Base-by-base conservation (phyloP, 2,888 invertebrate species). In the Rhagonycha lutea region DNA sequence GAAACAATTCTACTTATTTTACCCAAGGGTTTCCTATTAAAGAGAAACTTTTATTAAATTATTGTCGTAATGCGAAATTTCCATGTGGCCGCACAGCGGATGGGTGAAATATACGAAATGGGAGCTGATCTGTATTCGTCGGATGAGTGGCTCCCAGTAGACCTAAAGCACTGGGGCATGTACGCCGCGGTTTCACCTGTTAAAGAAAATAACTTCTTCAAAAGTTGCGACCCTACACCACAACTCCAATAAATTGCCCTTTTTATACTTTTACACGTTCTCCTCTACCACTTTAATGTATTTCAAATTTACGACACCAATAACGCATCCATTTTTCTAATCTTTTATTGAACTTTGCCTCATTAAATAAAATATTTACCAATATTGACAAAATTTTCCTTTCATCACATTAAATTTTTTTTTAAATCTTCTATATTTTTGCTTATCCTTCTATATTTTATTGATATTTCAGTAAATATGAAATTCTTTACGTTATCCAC, bases 21-120 rank as follows among this genome's bases (percentile, higher is more conserved):
- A 78, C 79, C 78, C 75, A 67, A 68, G 78, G 74, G 78, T 60
- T 67, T 73, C 32, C 72, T 70, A 78, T 76, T 78, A 79, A 80
- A 80, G 77, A 72, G 78, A 79, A 78, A 75, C 78, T 79, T 77
- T 80, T 79, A 81, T 81, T 81, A 78, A 81, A 81, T 79, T 79
- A 80, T 80, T 79, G 78, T 75, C 76, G 73, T 78, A 76, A 78
- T 72, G 76, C 68, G 72, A 71, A 78, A 68, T 78, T 78, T 78
- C 76, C 75, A 73, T 70, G 76, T 76, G 72, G 70, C 68, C 76
- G 78, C 75, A 65, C 62, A 47, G 47, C 18, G 61, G 77, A 77
- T 77, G 72, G 77, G 77, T 70, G 74, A 77, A 74, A 72, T 74
- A 72, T 72, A 72, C 72, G 74, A 74, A 74, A 74, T 72, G 77